Conservation (phyloP, 2,888 invertebrate species). For the Pterostichus niger region DNA sequence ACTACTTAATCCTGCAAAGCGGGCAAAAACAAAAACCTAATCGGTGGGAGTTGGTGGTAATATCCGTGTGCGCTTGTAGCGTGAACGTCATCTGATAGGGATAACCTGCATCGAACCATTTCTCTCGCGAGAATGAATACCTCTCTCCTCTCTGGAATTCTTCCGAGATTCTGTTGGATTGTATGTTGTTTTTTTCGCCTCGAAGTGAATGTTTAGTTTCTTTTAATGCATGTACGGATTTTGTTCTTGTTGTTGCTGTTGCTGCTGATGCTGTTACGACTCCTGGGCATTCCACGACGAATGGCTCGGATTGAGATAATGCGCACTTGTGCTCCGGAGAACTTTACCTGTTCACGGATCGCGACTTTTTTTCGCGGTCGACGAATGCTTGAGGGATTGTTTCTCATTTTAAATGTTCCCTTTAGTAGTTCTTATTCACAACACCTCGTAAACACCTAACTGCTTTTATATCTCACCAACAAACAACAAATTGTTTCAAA, state of each 20-base stretch:
- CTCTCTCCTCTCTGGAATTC: constrained; percentile 31
- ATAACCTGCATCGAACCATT: constrained; percentile 5
- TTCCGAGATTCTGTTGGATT: constrained; percentile 53
- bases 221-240: constrained; percentile 55
- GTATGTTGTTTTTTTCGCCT: constrained; percentile 34
- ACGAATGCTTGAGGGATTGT: constrained; percentile 9
- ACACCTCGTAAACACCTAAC: not conserved
- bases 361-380: not conserved
- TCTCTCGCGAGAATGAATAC: not conserved
- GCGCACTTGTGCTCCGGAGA: not conserved
- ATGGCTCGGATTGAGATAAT: constrained; percentile 40
- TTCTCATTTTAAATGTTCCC: constrained; percentile 32
- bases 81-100: constrained; percentile 14
- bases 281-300: constrained; percentile 49
- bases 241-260: not conserved
- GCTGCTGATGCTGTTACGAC: not conserved
- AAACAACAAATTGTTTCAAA: no score
- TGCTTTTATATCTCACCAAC: no score
- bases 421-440: not conserved
- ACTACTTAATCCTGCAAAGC: constrained; percentile 47
- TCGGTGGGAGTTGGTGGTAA: constrained; percentile 31
- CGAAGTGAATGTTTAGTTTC: constrained; percentile 49
- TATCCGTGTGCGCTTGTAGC: constrained; percentile 36
- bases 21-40: constrained; percentile 47
- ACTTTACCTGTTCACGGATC: constrained; percentile 36